Conservation (phyloP, 2,113 vertebrate species). For the Forbesichthys papilliferus region DNA sequence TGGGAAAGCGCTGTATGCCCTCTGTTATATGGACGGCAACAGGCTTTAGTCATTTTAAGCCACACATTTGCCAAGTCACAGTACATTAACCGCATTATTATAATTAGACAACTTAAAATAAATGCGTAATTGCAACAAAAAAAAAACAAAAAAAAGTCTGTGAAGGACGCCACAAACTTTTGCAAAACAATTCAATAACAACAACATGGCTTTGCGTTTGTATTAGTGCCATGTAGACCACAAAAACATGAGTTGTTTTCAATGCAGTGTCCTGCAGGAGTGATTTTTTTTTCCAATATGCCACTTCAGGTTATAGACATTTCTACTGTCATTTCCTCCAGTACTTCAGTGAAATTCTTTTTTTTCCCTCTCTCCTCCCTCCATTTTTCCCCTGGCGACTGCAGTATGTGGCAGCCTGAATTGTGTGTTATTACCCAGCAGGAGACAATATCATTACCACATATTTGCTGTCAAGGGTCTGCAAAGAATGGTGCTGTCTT, state of each 20-base stretch:
- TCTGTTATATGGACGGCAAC: constrained; percentile 35
- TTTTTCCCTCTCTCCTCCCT: constrained; percentile 66
- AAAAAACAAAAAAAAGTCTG: constrained; percentile 12
- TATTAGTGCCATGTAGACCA: no score
- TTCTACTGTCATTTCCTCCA: constrained; percentile 81
- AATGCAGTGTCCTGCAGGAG: constrained; percentile 62
- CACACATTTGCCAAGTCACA: neutral
- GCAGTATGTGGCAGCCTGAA: constrained; percentile 80
- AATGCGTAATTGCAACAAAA: constrained; percentile 3
- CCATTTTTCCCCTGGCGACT: constrained; percentile 72
- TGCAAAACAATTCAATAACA: no score
- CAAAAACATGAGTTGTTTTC: neutral
- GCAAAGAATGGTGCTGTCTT: constrained; percentile 82
- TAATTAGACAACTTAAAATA: constrained; percentile 11
- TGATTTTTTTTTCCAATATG: constrained; percentile 71
- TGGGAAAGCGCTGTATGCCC: constrained; percentile 46
- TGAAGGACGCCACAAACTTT: no score
- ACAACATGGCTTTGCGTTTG: neutral
- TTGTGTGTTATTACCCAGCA: constrained; percentile 87
- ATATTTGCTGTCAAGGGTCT: constrained; percentile 87
- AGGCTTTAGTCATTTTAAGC: constrained; percentile 53
- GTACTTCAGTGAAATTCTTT: constrained; percentile 83
- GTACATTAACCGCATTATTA: constrained; percentile 10
- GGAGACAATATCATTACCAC: constrained; percentile 87
- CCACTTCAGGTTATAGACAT: constrained; percentile 81